phyloP scores from a whole-genome alignment of 2,113 vertebrate species.

The Spermophilus dauricus region DNA sequence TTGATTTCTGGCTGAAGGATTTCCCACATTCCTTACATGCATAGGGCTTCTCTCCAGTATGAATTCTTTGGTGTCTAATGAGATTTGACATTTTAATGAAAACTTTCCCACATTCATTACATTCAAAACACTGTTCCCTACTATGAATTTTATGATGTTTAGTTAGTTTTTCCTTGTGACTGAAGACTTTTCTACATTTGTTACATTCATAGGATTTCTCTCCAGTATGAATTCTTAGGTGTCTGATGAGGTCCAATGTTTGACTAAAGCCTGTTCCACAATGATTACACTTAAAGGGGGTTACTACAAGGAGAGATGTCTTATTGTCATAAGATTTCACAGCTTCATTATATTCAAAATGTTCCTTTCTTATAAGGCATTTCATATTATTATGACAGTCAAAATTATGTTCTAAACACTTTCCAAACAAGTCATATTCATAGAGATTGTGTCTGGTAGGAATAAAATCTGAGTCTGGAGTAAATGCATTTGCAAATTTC shows the following conservation, averaged over 20 bases:
- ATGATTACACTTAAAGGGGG: constrained; percentile 79
- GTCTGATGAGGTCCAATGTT: constrained; percentile 80
- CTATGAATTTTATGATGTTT: constrained; percentile 82
- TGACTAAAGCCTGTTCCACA: constrained; percentile 79
- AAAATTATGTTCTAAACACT: constrained; percentile 65
- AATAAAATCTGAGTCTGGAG: constrained; percentile 66
- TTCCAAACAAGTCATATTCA: constrained; percentile 55
- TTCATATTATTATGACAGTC: constrained; percentile 32
- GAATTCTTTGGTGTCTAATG: constrained; percentile 81
- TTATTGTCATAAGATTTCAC: constrained; percentile 45
- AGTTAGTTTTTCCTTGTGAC: constrained; percentile 76
- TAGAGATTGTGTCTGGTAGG: constrained; percentile 53
- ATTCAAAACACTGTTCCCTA: constrained; percentile 76
- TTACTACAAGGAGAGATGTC: constrained; percentile 53
- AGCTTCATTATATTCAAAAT: constrained; percentile 55
- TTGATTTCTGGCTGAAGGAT: constrained; percentile 79
- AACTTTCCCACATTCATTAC: constrained; percentile 76
- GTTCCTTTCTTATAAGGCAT: constrained; percentile 57
- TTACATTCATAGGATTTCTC: constrained; percentile 82
- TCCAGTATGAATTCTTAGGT: constrained; percentile 80
- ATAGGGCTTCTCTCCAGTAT: constrained; percentile 83
- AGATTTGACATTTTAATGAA: constrained; percentile 84
- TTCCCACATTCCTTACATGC: constrained; percentile 82
- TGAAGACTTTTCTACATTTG: constrained; percentile 82
- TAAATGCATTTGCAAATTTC: constrained; percentile 61